Percentiles rank a stretch among this genome's conserved stretches.
These are phyloP conservation scores for Molanna angustata DNA, from an alignment of 2,888 invertebrate species.

Conservation along the genomic window DNA sequence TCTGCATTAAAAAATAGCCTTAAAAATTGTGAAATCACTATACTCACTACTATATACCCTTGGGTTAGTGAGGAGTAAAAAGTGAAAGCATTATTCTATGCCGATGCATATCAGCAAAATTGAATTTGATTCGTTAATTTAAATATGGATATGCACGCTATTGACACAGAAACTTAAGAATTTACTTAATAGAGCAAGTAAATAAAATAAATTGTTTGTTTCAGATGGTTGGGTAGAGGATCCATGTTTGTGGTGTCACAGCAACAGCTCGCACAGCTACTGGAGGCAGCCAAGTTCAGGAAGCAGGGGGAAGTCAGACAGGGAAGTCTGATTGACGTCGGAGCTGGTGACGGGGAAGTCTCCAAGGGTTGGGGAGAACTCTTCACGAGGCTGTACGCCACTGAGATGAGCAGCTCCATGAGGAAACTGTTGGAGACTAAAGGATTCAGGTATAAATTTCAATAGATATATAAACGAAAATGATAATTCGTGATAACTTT, in stretches of 20 bases:
- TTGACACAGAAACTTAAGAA: too few species aligned
- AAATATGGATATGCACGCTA: not conserved
- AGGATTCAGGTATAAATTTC: conserved; percentile 79
- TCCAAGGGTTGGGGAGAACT: conserved; percentile 75
- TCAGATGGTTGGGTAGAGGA: conserved; percentile 81
- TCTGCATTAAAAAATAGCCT: too few species aligned
- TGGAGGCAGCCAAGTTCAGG: conserved; percentile 44
- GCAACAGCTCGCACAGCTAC: conserved; percentile 69
- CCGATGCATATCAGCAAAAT: too few species aligned
- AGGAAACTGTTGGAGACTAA: conserved; percentile 70
- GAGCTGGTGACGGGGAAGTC: conserved; percentile 95
- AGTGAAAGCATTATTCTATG: too few species aligned
- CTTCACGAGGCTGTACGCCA: conserved; percentile 75
- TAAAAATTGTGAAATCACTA: too few species aligned
- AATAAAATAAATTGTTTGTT: too few species aligned
- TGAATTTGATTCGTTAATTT: too few species aligned
- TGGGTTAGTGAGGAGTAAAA: too few species aligned
- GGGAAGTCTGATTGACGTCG: conserved; percentile 74
- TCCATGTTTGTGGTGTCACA: conserved; percentile 96
- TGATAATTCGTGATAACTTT: conserved; percentile 37
- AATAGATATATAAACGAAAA: too few species aligned
- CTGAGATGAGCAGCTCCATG: conserved; percentile 92
- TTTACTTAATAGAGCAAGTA: too few species aligned
- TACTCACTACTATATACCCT: too few species aligned
- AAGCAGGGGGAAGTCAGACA: conserved; percentile 38